Percentiles rank a stretch among this genome's conserved stretches.
Evolutionary conservation across 2,113 vertebrate species (phyloP).

Genomic region (Apaloderma vittatum): DNA sequence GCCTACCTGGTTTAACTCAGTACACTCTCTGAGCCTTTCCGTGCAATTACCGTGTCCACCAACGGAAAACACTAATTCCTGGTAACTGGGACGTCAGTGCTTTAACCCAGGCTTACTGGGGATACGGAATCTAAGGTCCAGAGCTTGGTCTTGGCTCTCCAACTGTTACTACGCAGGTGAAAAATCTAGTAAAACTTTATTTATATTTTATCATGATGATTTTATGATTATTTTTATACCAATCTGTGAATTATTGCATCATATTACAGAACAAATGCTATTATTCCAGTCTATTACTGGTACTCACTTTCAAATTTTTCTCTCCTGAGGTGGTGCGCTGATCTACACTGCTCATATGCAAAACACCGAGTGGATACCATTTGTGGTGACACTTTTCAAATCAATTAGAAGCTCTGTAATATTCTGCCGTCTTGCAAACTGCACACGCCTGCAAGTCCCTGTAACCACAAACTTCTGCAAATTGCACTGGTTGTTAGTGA

Average conservation of each 20-base stretch:
- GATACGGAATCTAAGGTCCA: not conserved
- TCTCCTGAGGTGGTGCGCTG: not conserved
- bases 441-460: not conserved
- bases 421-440: not conserved
- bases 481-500: not conserved
- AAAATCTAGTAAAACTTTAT: not conserved
- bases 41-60: not conserved
- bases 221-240: not conserved
- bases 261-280: not conserved
- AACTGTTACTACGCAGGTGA: not conserved
- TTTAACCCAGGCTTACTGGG: not conserved
- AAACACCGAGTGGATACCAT: not conserved
- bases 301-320: not conserved
- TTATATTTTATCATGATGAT: not conserved
- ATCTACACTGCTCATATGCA: not conserved
- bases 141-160: not conserved
- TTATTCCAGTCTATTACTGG: not conserved
- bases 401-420: not conserved
- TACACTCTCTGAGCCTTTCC: not conserved
- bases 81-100: not conserved
- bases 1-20: not conserved
- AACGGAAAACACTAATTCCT: accelerated
- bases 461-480: not conserved
- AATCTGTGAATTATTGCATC: not conserved
- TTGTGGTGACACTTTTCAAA: not conserved